Percentiles rank a stretch among this genome's conserved stretches.
These are phyloP conservation scores for Colletes collaris DNA, from an alignment of 2,888 invertebrate genomes.

Conservation along the genomic window DNA sequence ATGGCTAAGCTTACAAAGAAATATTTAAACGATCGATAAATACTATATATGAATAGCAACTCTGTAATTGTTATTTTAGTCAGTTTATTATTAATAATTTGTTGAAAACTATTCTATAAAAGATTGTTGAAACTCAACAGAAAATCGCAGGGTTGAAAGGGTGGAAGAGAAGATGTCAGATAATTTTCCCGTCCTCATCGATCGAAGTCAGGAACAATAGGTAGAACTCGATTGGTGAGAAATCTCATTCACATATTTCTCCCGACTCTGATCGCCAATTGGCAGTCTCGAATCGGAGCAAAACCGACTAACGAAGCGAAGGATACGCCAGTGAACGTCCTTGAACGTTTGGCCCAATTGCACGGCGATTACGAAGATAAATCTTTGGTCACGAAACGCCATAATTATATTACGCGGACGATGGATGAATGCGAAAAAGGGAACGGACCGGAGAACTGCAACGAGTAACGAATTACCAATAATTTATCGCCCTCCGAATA, in stretches of 20 bases:
- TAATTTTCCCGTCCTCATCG: neutral
- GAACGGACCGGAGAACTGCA: neutral
- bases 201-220: slow-evolving; percentile 9
- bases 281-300: slow-evolving; percentile 27
- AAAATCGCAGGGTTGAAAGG: too few species aligned
- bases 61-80: too few species aligned
- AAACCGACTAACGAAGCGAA: slow-evolving; percentile 43
- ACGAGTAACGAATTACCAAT: neutral
- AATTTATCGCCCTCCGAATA: neutral
- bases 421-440: neutral
- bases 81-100: too few species aligned
- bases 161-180: too few species aligned
- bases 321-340: slow-evolving; percentile 16
- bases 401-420: slow-evolving; percentile 8
- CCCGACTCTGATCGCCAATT: slow-evolving; percentile 45
- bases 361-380: slow-evolving; percentile 21
- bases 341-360: slow-evolving; percentile 55
- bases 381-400: slow-evolving; percentile 17
- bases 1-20: too few species aligned
- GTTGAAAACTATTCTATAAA: too few species aligned
- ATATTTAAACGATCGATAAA: too few species aligned
- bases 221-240: slow-evolving; percentile 31
- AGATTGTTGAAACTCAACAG: too few species aligned
- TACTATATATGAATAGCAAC: too few species aligned
- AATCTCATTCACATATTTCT: slow-evolving; percentile 36